These are phyloP conservation scores for Acromyrmex charruanus DNA, from an alignment of 1,140 invertebrate genomes.

Conservation along the genomic window DNA sequence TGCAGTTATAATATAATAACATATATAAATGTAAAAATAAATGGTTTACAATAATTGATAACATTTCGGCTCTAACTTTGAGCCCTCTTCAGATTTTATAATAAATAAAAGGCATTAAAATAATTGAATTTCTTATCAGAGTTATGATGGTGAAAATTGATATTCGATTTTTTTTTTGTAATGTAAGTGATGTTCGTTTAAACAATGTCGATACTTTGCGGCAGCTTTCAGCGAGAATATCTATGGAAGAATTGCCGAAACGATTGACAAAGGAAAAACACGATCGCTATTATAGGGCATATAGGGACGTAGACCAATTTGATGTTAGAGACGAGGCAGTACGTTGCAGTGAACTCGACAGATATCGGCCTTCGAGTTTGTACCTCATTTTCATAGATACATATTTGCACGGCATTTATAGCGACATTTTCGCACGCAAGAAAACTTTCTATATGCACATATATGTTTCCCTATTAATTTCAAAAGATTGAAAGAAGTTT, in stretches of 20 bases:
- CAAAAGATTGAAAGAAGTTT: neutral
- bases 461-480: neutral
- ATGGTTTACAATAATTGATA: no score
- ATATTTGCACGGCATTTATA: conserved; percentile 79
- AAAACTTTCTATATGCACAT: neutral
- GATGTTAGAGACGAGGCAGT: conserved; percentile 60
- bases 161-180: no score
- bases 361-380: conserved; percentile 78
- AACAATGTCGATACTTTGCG: neutral
- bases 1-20: no score
- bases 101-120: no score
- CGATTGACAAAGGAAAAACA: conserved; percentile 8
- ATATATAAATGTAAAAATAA: no score
- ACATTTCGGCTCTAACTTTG: no score
- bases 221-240: neutral
- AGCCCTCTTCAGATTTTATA: no score
- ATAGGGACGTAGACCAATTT: conserved; percentile 46
- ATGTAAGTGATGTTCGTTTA: no score
- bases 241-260: conserved; percentile 9
- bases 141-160: no score
- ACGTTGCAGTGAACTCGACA: conserved; percentile 76
- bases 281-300: conserved; percentile 41
- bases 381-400: conserved; percentile 82
- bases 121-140: no score
- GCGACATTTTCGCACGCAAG: conserved; percentile 46